A percentile compares a stretch with the other conserved stretches of the same genome.
phyloP scores from a whole-genome alignment of 2,113 vertebrate genomes.

The Speoplatyrhinus poulsoni region DNA sequence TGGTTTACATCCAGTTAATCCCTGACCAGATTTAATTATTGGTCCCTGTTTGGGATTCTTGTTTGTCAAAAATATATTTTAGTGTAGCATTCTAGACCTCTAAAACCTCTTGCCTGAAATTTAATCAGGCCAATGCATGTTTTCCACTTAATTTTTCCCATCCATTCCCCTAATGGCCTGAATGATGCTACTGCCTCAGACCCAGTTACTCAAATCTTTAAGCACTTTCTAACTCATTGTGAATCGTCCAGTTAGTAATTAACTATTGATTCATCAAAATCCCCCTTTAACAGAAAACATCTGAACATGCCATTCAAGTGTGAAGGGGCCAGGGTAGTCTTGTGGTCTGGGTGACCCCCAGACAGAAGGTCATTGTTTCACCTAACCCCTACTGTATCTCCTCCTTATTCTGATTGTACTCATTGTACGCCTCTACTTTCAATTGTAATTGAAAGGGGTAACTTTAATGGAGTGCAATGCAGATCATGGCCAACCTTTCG shows the following conservation, averaged over 20 bases:
- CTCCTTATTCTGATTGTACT: too few relatives aligned
- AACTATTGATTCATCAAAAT: slow-evolving; percentile 48
- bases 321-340: too few relatives aligned
- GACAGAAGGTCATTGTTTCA: too few relatives aligned
- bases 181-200: slow-evolving; percentile 14
- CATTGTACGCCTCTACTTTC: too few relatives aligned
- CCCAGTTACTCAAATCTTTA: slow-evolving; percentile 35
- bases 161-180: slow-evolving; percentile 29
- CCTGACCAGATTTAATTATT: too few relatives aligned
- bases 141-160: slow-evolving; percentile 2
- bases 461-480: slow-evolving; percentile 1
- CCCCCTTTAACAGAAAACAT: slow-evolving; percentile 1
- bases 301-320: neutral
- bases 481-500: neutral
- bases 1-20: too few relatives aligned
- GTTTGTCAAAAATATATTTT: too few relatives aligned
- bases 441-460: neutral
- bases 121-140: neutral
- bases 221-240: slow-evolving; percentile 16
- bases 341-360: too few relatives aligned
- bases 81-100: too few relatives aligned
- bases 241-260: slow-evolving; percentile 40
- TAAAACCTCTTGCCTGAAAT: too few relatives aligned
- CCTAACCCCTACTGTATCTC: too few relatives aligned
- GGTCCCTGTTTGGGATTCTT: too few relatives aligned